phyloP scores from a whole-genome alignment of 2,888 invertebrate species.

The Trachelus iudaicus region DNA sequence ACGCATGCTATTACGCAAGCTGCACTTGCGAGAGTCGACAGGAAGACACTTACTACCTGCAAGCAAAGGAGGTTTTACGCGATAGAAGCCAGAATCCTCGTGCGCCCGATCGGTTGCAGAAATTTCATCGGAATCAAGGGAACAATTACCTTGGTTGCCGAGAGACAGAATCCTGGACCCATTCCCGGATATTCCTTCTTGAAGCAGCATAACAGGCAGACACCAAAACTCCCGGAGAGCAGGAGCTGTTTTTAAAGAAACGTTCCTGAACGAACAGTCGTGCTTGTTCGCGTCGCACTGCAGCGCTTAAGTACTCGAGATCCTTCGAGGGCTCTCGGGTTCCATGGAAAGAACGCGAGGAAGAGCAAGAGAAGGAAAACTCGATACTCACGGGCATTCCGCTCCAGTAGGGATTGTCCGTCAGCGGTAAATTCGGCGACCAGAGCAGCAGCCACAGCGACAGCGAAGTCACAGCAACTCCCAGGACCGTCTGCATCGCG shows the following conservation, averaged over 20 bases:
- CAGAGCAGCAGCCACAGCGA: slow-evolving; percentile 72
- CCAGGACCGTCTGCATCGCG: slow-evolving; percentile 68
- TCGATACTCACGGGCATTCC: slow-evolving; percentile 70
- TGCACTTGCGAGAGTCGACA: slow-evolving; percentile 44
- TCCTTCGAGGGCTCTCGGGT: too few species aligned
- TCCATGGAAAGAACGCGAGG: too few species aligned
- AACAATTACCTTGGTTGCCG: slow-evolving; percentile 47
- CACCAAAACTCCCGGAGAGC: slow-evolving; percentile 56
- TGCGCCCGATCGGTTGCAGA: too few species aligned
- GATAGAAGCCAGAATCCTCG: too few species aligned
- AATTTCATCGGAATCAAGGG: neutral
- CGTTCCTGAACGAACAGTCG: neutral
- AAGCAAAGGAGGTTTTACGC: neutral
- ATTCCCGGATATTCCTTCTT: slow-evolving; percentile 55
- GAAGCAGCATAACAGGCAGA: slow-evolving; percentile 56
- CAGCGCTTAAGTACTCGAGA: too few species aligned
- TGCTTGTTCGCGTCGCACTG: too few species aligned
- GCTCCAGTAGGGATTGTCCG: slow-evolving; percentile 76
- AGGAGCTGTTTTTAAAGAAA: slow-evolving; percentile 40
- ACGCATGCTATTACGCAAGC: slow-evolving; percentile 49
- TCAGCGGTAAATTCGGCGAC: slow-evolving; percentile 70
- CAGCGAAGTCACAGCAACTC: slow-evolving; percentile 68
- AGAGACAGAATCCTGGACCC: slow-evolving; percentile 52
- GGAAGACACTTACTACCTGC: slow-evolving; percentile 46
- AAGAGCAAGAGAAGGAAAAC: neutral